Conservation (phyloP, 2,797 vertebrate genomes). For the Halcyon leucocephala region DNA sequence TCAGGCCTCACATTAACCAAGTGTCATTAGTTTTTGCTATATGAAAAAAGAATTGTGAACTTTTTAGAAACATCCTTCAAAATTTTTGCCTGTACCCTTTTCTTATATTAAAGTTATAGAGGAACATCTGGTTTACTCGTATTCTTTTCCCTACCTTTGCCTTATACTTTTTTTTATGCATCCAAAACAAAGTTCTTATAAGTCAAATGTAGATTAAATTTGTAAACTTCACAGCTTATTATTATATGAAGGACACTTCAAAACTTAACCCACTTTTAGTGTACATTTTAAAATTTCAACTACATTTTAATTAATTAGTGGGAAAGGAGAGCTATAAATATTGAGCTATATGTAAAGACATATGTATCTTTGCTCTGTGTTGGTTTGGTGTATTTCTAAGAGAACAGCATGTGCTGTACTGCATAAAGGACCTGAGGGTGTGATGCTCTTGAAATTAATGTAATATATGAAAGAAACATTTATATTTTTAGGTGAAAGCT, state of each 20-base stretch:
- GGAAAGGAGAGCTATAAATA: not conserved
- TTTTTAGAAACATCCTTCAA: not conserved
- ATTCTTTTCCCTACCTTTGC: not conserved
- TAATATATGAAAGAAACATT: not conserved
- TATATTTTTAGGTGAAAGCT: not conserved
- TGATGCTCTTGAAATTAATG: not conserved
- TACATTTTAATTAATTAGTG: not conserved
- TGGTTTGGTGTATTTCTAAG: not conserved
- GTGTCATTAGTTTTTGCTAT: not conserved
- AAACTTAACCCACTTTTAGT: not conserved
- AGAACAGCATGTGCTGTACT: not conserved
- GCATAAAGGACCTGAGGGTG: not conserved
- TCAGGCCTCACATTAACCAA: not conserved
- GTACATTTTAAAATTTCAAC: not conserved
- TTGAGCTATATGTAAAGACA: not conserved
- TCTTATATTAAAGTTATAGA: not conserved
- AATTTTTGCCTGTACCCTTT: not conserved
- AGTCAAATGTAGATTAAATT: not conserved
- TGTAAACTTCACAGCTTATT: not conserved
- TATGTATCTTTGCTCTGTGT: not conserved
- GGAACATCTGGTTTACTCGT: not conserved
- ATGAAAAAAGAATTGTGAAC: not conserved
- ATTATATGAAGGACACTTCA: not conserved
- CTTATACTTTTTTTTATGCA: not conserved
- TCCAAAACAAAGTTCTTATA: not conserved